Base-by-base conservation (phyloP, 2,888 invertebrate genomes). In the Oscheius sp. region DNA sequence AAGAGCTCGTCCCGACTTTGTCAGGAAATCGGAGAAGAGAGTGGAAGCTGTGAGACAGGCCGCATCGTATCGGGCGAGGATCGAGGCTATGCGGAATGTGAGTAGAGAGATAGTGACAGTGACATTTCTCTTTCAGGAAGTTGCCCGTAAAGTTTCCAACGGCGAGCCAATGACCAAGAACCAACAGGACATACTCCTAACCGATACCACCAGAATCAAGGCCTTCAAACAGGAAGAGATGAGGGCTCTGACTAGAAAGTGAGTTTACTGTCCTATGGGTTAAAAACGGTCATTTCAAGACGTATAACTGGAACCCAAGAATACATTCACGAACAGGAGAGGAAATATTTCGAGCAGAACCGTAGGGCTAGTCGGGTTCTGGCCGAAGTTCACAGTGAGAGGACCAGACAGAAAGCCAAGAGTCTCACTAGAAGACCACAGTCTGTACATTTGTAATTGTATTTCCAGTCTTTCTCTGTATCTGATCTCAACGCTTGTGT, bases 31-130 rank as follows among this genome's bases (percentile, higher is more conserved):
- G 10, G 73, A 63, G 33, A 13, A 47, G 7, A 21, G 73, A 35
- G 35, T 48, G 51, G 50, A 62, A 5, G 32, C 51, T 33, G 37
- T 73, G n/a, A 13, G 65, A 37, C 35, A 21, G 37, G 63, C 55
- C 10, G 57, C 73, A 2, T 42, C 42, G 2, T 11, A 53, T 13
- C 13, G 73, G 33, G 35, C 55, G 37, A 21, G 3, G 1, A 37
- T 73, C 3, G 73, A 73, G 51, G 65, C 53, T 9, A 21, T 35
- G 33, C 53, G 73, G n/a, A 73, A 73, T n/a, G 72, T 72, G 10
- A 50, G 35, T 65, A 4, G 13, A 35, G 32, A 13, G 9, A 11
- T 10, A 11, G 10, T 58, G 9, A 11, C 21, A 29, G 10, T 32
- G n/a, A 21, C 7, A 58, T 11, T 58, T 13, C 33, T 2, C 5